Evolutionary conservation across 2,888 invertebrate species (phyloP).

Genomic region (Ichneumon xanthorius): DNA sequence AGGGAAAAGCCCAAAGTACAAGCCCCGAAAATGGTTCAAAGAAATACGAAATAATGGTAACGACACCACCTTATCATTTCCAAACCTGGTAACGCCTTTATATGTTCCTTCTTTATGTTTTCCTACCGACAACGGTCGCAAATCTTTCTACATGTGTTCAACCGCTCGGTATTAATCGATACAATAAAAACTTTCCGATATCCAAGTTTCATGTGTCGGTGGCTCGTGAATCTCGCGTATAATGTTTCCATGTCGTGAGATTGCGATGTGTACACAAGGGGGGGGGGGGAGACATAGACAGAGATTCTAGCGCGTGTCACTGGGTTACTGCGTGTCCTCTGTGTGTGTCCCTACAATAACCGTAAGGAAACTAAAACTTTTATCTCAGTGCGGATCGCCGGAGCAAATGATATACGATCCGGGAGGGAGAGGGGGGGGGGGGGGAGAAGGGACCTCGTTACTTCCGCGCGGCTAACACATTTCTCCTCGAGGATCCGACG

Average conservation of each 20-base stretch:
- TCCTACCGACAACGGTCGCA: not conserved
- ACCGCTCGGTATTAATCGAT: not conserved
- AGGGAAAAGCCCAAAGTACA: too few species aligned
- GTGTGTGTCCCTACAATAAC: constrained; percentile 14
- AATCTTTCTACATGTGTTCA: not conserved
- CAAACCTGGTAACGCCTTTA: too few species aligned
- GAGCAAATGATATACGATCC: constrained; percentile 48
- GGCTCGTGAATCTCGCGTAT: not conserved
- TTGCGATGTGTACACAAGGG: not conserved
- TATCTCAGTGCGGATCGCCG: constrained; percentile 26
- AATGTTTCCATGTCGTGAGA: not conserved
- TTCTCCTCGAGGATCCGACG: not conserved
- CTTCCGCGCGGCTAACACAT: constrained; percentile 9
- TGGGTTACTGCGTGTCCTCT: not conserved
- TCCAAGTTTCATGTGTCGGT: not conserved
- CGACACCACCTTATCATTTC: too few species aligned
- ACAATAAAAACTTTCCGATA: constrained; percentile 10
- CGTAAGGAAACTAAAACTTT: constrained; percentile 29
- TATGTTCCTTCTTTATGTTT: too few species aligned
- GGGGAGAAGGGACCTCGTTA: not conserved
- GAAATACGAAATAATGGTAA: too few species aligned
- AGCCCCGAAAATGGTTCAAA: too few species aligned
- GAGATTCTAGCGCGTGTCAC: not conserved
- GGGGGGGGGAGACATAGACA: not conserved
- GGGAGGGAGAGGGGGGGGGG: not conserved